phyloP scores from a whole-genome alignment of 2,888 invertebrate genomes.

The Patella depressa region DNA sequence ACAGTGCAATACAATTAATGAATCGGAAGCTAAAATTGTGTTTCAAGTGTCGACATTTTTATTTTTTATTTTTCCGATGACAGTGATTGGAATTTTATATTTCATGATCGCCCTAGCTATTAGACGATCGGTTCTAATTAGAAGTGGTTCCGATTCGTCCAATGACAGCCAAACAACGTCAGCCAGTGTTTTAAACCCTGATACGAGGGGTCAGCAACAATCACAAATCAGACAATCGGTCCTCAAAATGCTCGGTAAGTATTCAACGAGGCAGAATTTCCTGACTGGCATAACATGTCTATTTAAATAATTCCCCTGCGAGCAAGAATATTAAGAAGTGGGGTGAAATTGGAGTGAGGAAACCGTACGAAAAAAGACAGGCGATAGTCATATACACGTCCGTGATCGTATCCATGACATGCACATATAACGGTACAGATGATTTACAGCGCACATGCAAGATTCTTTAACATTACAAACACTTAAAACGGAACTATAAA shows the following conservation, averaged over 20 bases:
- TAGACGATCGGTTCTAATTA: conserved; percentile 46
- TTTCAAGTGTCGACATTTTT: conserved; percentile 78
- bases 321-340: neutral
- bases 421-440: too few species aligned
- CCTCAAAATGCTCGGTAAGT: conserved; percentile 78
- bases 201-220: conserved; percentile 42
- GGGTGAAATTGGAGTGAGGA: conserved; percentile 10
- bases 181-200: neutral
- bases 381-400: neutral
- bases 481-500: too few species aligned
- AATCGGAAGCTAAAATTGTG: conserved; percentile 22
- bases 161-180: conserved; percentile 26
- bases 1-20: conserved; percentile 73
- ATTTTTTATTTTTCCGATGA: conserved; percentile 90
- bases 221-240: conserved; percentile 68
- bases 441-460: too few species aligned
- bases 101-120: conserved; percentile 69
- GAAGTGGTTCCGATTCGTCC: conserved; percentile 49
- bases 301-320: neutral
- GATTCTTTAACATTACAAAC: too few species aligned
- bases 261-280: neutral
- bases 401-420: too few species aligned
- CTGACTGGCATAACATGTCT: neutral
- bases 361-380: neutral
- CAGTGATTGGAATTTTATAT: conserved; percentile 85